Evolutionary conservation across 1,140 invertebrate species (phyloP).

Genomic region (Cherax destructor): DNA sequence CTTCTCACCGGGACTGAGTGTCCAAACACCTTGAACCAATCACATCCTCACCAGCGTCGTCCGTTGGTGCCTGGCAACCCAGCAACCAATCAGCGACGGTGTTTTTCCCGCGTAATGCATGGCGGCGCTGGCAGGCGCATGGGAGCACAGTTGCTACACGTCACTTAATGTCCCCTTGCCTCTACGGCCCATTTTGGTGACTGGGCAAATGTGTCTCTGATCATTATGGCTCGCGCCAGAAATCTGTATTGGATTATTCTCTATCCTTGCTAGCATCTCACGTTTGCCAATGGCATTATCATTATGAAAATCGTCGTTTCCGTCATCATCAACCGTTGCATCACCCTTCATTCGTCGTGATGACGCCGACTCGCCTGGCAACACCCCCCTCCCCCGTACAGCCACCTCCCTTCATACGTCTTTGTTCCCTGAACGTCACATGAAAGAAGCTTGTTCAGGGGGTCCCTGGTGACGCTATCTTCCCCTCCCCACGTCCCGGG

Average conservation of each 20-base stretch:
- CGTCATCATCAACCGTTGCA: neutral
- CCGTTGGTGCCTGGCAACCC: slow-evolving; percentile 30
- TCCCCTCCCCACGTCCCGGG: too few species aligned
- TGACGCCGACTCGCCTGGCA: neutral
- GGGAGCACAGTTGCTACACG: slow-evolving; percentile 2
- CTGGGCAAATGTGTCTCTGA: neutral
- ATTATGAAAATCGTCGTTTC: neutral
- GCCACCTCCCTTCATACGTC: neutral
- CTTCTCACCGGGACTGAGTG: neutral
- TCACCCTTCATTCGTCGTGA: neutral
- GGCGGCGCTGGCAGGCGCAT: slow-evolving; percentile 46
- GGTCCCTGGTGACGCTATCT: neutral
- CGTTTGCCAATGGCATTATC: neutral
- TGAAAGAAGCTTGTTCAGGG: neutral
- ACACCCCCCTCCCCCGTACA: too few species aligned
- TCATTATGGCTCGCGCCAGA: neutral
- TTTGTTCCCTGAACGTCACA: neutral
- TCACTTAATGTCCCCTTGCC: neutral
- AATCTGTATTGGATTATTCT: neutral
- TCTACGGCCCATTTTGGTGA: neutral
- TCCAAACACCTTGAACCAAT: slow-evolving; percentile 54
- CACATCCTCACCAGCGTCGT: slow-evolving; percentile 27
- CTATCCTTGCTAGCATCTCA: neutral
- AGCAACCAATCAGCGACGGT: slow-evolving; percentile 32
- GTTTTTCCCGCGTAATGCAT: slow-evolving; percentile 54